These are phyloP conservation scores for Xestia xanthographa DNA, from an alignment of 2,888 invertebrate genomes.

Conservation along the genomic window DNA sequence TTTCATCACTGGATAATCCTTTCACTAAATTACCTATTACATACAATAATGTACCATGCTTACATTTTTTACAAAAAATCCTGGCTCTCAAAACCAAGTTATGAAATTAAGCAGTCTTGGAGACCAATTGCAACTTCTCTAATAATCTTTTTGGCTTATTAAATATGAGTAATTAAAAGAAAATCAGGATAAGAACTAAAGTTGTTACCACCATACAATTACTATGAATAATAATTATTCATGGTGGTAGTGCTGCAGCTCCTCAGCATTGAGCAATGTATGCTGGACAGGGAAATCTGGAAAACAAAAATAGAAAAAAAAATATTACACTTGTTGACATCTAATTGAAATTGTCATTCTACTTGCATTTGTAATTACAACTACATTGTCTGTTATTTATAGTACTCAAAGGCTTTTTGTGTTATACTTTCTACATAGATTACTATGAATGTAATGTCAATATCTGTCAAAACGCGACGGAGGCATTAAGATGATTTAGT, in stretches of 20 bases:
- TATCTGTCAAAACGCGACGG: slow-evolving; percentile 51
- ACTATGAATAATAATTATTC: slow-evolving; percentile 66
- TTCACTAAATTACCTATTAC: slow-evolving; percentile 25
- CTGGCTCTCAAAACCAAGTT: slow-evolving; percentile 20
- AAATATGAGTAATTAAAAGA: slow-evolving; percentile 42
- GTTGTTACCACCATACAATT: slow-evolving; percentile 51
- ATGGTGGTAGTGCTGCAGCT: slow-evolving; percentile 83
- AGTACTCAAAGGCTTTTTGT: background rate
- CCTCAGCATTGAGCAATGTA: slow-evolving; percentile 80
- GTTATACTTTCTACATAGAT: slow-evolving; percentile 46
- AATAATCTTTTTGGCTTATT: slow-evolving; percentile 35
- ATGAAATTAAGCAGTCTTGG: slow-evolving; percentile 34
- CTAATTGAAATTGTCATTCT: background rate
- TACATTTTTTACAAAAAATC: background rate
- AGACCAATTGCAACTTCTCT: slow-evolving; percentile 39
- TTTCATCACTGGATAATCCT: slow-evolving; percentile 19
- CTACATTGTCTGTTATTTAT: slow-evolving; percentile 3
- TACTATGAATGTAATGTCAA: slow-evolving; percentile 27
- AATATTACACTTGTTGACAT: slow-evolving; percentile 1
- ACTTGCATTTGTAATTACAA: slow-evolving; percentile 27
- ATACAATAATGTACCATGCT: slow-evolving; percentile 17
- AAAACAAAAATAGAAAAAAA: slow-evolving; percentile 64
- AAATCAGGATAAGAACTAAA: slow-evolving; percentile 33
- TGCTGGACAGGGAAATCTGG: slow-evolving; percentile 83
- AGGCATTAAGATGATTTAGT: slow-evolving; percentile 26